These are phyloP conservation scores for Hylaeus volcanicus DNA, from an alignment of 1,140 invertebrate species.

Conservation along the genomic window DNA sequence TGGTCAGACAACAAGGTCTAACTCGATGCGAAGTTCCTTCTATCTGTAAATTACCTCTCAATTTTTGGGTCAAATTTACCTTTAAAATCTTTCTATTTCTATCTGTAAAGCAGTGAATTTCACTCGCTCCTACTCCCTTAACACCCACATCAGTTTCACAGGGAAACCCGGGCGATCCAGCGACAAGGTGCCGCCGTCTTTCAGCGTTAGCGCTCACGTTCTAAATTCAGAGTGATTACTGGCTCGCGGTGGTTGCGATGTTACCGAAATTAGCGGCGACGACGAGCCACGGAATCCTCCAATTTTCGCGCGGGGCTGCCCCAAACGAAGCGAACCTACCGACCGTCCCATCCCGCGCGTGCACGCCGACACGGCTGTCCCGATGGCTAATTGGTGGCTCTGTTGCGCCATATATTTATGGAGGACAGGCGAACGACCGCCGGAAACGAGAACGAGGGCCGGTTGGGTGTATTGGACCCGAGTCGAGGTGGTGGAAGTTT, in stretches of 20 bases:
- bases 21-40: too few relatives aligned
- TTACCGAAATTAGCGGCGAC: constrained; percentile 2
- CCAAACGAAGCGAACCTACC: constrained; percentile 46
- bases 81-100: too few relatives aligned
- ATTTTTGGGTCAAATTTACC: too few relatives aligned
- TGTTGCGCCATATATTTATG: constrained; percentile 64
- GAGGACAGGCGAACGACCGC: constrained; percentile 55
- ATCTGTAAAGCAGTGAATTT: too few relatives aligned
- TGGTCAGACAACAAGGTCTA: too few relatives aligned
- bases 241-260: neutral
- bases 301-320: constrained; percentile 47
- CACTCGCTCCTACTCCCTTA: too few relatives aligned
- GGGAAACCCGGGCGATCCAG: constrained; percentile 19
- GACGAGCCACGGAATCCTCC: constrained; percentile 12
- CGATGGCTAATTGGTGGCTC: constrained; percentile 67
- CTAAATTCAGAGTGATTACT: constrained; percentile 33
- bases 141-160: constrained; percentile 9
- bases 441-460: constrained; percentile 56
- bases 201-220: neutral
- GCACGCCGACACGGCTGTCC: constrained; percentile 56
- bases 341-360: neutral
- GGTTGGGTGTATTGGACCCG: constrained; percentile 42
- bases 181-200: neutral
- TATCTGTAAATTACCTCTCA: too few relatives aligned
- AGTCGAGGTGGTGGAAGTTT: constrained; percentile 60